These are phyloP conservation scores for Tonatia bakeri DNA, from an alignment of 2,113 vertebrate species.

Conservation along the genomic window DNA sequence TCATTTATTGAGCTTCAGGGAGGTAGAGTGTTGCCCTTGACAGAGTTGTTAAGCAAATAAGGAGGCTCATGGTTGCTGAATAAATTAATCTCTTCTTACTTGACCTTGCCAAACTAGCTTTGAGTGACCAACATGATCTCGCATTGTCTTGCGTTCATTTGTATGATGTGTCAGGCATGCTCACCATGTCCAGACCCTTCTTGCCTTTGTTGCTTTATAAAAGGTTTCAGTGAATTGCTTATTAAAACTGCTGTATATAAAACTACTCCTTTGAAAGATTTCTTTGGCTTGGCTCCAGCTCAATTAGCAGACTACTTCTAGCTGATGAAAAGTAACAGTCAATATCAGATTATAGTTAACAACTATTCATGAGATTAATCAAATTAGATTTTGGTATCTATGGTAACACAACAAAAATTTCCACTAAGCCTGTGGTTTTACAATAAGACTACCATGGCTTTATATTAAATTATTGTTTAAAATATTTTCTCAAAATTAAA, in stretches of 20 bases:
- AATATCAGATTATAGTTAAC: slow-evolving; percentile 69
- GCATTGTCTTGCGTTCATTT: slow-evolving; percentile 44
- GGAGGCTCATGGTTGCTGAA: slow-evolving; percentile 34
- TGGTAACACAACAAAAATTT: slow-evolving; percentile 64
- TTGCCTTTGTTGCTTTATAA: slow-evolving; percentile 66
- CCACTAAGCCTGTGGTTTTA: slow-evolving; percentile 42
- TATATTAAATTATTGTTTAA: slow-evolving; percentile 62
- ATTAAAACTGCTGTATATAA: slow-evolving; percentile 71
- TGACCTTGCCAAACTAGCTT: slow-evolving; percentile 66
- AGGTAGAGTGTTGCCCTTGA: slow-evolving; percentile 34
- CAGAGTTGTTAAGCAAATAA: slow-evolving; percentile 57
- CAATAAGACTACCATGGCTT: slow-evolving; percentile 34
- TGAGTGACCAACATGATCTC: slow-evolving; percentile 56
- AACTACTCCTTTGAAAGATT: slow-evolving; percentile 71
- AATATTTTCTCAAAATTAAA: slow-evolving; percentile 56
- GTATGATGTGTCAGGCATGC: background rate
- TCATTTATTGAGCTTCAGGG: slow-evolving; percentile 35
- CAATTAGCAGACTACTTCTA: slow-evolving; percentile 70
- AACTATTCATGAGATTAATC: slow-evolving; percentile 66
- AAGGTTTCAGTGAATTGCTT: slow-evolving; percentile 72
- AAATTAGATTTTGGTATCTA: slow-evolving; percentile 66
- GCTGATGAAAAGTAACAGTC: slow-evolving; percentile 73
- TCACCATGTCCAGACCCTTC: slow-evolving; percentile 37
- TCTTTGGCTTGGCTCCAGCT: slow-evolving; percentile 72
- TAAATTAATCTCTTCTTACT: slow-evolving; percentile 61